A percentile compares a stretch with the other conserved stretches of the same genome.
These are phyloP conservation scores for Gobio gobio DNA, from an alignment of 2,113 vertebrate genomes.

Conservation along the genomic window DNA sequence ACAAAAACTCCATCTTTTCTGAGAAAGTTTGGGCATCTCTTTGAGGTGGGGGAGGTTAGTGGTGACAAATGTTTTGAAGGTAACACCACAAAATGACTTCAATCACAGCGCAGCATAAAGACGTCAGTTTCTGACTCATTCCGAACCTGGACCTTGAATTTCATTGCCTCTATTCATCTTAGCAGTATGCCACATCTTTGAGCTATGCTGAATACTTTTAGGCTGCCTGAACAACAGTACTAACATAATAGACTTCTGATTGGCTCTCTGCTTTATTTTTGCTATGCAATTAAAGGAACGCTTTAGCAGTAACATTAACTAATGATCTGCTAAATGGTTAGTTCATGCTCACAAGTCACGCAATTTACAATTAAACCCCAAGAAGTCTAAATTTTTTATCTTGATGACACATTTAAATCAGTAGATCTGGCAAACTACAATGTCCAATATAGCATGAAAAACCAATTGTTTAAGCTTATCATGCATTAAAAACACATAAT, in stretches of 20 bases:
- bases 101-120: neutral
- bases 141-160: neutral
- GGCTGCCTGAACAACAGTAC: neutral
- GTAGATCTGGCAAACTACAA: neutral
- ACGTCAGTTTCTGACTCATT: conserved; percentile 22
- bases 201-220: neutral
- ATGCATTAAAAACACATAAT: neutral
- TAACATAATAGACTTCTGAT: conserved; percentile 10
- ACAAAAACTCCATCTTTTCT: conserved; percentile 13
- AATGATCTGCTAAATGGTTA: neutral
- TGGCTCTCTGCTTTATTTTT: neutral
- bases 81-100: conserved; percentile 2
- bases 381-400: neutral
- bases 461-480: neutral
- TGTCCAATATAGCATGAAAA: neutral
- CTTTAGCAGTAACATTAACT: neutral
- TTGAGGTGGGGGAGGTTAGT: conserved; percentile 21
- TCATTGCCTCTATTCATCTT: neutral
- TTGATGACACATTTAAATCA: neutral
- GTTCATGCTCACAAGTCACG: neutral
- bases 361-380: neutral
- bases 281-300: neutral
- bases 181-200: neutral
- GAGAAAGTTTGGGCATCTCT: conserved; percentile 42
- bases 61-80: conserved; percentile 20